Evolutionary conservation across 64 coral and sea anemone genomes (phyloP).

Genomic region (Porites australiensis): DNA sequence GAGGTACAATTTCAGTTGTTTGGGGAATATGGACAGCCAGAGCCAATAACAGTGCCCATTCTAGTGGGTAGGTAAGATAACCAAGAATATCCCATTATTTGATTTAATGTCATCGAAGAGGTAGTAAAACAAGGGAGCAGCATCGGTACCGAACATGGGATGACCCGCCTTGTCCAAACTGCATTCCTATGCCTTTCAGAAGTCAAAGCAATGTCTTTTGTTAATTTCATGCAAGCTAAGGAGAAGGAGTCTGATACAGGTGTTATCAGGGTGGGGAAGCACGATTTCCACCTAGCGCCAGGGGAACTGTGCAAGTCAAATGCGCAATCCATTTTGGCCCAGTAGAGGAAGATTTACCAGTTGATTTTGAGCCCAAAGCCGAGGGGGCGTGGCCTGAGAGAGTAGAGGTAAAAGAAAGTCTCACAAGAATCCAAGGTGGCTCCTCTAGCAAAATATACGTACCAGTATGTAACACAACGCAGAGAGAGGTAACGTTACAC

Average conservation of each 20-base stretch:
- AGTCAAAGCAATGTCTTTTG: background rate
- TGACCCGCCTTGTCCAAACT: background rate
- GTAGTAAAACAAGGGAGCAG: background rate
- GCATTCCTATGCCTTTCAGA: background rate
- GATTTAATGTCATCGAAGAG: too few species aligned
- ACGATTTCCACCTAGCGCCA: background rate
- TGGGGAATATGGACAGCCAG: too few species aligned
- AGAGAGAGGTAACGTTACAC: background rate
- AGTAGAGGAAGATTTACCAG: slow-evolving; percentile 1
- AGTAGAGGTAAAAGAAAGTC: background rate
- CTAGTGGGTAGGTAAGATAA: too few species aligned
- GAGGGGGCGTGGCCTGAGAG: background rate
- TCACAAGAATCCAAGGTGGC: background rate
- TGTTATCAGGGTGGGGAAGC: background rate
- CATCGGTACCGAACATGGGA: background rate
- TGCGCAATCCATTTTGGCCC: background rate
- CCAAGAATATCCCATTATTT: too few species aligned
- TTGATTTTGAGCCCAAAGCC: background rate
- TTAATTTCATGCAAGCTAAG: slow-evolving; percentile 36
- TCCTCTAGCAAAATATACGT: background rate
- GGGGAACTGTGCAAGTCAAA: background rate
- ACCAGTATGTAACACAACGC: background rate
- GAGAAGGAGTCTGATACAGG: background rate
- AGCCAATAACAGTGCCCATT: too few species aligned
- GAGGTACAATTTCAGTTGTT: too few species aligned